These are phyloP conservation scores for Galago senegalensis DNA, from an alignment of 2,797 vertebrate genomes.

Conservation along the genomic window DNA sequence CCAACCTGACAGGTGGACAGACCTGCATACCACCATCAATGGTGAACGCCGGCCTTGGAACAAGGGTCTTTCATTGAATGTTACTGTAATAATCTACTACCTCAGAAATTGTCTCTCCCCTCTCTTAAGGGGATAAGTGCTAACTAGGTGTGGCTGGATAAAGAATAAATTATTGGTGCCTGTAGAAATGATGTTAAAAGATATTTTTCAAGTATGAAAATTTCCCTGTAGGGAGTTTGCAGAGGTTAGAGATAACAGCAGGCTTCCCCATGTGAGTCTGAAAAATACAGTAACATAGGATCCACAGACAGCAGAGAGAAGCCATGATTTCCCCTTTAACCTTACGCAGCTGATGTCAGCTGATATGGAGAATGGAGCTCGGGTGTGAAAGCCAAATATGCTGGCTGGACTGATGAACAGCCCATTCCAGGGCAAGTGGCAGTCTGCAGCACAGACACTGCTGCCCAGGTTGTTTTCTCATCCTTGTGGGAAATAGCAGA, in stretches of 20 bases:
- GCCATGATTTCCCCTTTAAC: background rate
- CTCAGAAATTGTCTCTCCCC: background rate
- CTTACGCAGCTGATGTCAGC: background rate
- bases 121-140: background rate
- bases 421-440: background rate
- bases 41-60: background rate
- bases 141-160: background rate
- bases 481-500: background rate
- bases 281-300: background rate
- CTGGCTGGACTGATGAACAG: background rate
- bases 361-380: background rate
- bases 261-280: background rate
- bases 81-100: background rate
- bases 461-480: background rate
- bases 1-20: background rate
- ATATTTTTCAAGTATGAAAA: background rate
- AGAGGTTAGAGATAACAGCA: background rate
- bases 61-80: background rate
- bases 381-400: background rate
- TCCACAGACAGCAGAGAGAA: background rate
- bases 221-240: background rate
- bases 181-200: background rate
- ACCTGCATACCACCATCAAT: no score
- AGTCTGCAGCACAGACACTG: background rate
- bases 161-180: background rate